These are phyloP conservation scores for Tetrax tetrax DNA, from an alignment of 2,113 vertebrate genomes.

Conservation along the genomic window DNA sequence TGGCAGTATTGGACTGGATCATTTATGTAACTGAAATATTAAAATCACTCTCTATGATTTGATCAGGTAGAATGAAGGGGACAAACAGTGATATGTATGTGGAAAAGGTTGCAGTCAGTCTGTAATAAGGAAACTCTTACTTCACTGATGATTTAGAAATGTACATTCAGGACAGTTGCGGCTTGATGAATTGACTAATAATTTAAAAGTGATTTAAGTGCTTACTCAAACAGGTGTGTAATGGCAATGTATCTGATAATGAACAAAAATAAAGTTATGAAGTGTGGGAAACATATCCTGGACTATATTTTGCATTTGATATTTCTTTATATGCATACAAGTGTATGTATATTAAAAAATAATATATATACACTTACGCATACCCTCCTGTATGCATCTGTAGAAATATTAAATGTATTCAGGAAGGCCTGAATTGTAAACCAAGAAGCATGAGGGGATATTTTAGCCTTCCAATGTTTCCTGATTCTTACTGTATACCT, in stretches of 20 bases:
- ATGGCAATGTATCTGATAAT: background rate
- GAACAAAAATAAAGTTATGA: background rate
- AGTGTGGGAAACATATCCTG: background rate
- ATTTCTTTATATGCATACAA: background rate
- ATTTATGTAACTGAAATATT: background rate
- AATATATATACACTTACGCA: background rate
- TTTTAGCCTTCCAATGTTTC: background rate
- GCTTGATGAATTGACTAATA: background rate
- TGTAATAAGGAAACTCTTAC: background rate
- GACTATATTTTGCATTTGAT: background rate
- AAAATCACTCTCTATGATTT: background rate
- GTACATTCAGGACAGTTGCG: background rate
- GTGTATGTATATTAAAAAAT: background rate
- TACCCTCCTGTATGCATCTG: background rate
- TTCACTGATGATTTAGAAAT: background rate
- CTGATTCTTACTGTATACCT: background rate
- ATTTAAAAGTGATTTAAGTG: background rate
- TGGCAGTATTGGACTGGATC: background rate
- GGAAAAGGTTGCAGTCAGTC: background rate
- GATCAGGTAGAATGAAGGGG: background rate
- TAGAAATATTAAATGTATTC: background rate
- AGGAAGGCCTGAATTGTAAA: background rate
- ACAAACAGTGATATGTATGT: background rate
- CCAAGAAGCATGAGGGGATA: background rate
- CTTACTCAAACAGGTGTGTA: background rate